Percentiles rank a stretch among this genome's conserved stretches.
phyloP scores from a whole-genome alignment of 2,113 vertebrate species.

The Porphyrio hochstetteri region DNA sequence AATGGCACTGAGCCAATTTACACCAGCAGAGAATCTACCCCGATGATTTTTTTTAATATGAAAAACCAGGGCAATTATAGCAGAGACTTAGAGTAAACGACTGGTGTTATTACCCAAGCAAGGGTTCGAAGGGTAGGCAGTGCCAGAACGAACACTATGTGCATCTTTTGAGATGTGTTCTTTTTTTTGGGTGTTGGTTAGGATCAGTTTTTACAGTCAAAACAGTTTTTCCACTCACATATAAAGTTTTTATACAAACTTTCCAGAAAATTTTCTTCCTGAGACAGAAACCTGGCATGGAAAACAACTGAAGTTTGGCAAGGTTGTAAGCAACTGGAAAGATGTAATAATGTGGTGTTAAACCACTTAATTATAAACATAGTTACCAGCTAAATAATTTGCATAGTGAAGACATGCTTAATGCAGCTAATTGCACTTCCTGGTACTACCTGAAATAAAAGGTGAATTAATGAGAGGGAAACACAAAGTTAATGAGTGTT shows the following conservation, averaged over 20 bases:
- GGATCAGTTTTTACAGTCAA: neutral
- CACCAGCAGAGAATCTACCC: neutral
- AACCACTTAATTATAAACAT: conserved; percentile 44
- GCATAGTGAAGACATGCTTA: conserved; percentile 1
- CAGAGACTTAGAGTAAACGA: neutral
- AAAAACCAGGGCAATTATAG: neutral
- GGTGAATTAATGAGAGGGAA: conserved; percentile 45
- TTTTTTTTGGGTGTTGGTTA: neutral
- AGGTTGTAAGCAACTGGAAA: neutral
- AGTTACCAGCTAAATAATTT: conserved; percentile 46
- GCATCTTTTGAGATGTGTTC: neutral
- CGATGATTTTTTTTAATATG: neutral
- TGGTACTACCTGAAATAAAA: conserved; percentile 51
- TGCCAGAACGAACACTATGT: neutral
- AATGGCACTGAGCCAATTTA: conserved; percentile 29
- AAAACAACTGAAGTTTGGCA: conserved; percentile 9
- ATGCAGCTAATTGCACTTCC: conserved; percentile 57
- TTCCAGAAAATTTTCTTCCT: neutral
- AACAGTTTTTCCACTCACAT: neutral
- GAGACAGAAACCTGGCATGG: conserved; percentile 10
- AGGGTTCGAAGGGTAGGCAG: neutral
- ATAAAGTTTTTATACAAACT: neutral
- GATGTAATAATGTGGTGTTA: conserved; percentile 5
- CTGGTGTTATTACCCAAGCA: neutral
- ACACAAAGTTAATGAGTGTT: conserved; percentile 22